Evolutionary conservation across 2,888 invertebrate genomes (phyloP), one percentile per base, ranked within the genome.

Genomic region (Charanyca ferruginea): DNA sequence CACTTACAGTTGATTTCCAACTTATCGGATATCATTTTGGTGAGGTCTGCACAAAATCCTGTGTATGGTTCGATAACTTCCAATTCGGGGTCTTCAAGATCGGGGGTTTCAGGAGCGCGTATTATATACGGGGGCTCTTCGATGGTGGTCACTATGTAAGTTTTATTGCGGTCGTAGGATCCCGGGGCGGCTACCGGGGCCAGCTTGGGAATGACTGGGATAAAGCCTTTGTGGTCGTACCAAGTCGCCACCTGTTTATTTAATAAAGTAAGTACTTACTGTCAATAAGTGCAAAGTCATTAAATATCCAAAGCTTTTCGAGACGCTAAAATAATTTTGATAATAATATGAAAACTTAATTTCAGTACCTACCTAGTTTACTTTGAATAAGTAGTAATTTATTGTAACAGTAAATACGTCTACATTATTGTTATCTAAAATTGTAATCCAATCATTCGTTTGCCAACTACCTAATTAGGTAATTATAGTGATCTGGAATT

Each of bases 1-100:
- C 9, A 96, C 98, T 97, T 96, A 98, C 98, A 99, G 88, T 97
- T 97, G 83, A 98, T 98, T 79, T 97, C 97, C 78, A 98, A 95
- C 87, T 97, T 97, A 81, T 97, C 97, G 9, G 98, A 96, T 66
- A 99, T 96, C 85, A 98, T 96, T 87, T 97, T 97, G 5, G 98
- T 97, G 57, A 99, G 96, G 89, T 99, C 99, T 85, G 98, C 98
- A 93, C 99, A 99, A 91, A 98, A 99, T 57, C 99, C 99, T 89
- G 97, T 97, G 89, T 97, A 98, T 51, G 97, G 96, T 79, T 98
- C 97, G 87, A 98, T 98, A 61, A 97, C 97, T 48, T 94, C 94
- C 45, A 97, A 90, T 58, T 96, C 95, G 84, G 97, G 97, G 20
- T 97, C 97, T 71, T 97, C 97, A 2, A 97, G 96, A 66, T 97